phyloP scores from a whole-genome alignment of 2,888 invertebrate species.

The Thecophora atra region DNA sequence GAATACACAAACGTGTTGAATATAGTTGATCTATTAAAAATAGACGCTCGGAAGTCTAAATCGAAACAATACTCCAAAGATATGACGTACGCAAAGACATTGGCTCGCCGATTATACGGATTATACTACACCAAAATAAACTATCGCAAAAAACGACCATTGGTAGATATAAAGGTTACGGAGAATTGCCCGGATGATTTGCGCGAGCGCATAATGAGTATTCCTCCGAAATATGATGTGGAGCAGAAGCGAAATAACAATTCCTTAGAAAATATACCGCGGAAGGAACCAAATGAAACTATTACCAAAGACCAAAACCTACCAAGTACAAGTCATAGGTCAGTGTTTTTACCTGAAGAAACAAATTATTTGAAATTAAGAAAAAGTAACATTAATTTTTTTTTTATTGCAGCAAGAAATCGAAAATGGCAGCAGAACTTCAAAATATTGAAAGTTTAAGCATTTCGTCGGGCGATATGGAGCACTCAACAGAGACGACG shows the following conservation, averaged over 20 bases:
- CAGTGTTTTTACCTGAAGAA: background rate
- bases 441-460: background rate
- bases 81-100: background rate
- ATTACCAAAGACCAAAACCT: too few species aligned
- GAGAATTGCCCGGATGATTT: constrained; percentile 9
- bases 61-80: background rate
- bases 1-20: constrained; percentile 24
- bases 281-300: background rate
- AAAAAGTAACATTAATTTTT: background rate
- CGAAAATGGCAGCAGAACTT: background rate
- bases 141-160: background rate
- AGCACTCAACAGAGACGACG: background rate
- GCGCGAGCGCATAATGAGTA: background rate
- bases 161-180: constrained; percentile 3
- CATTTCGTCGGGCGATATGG: background rate
- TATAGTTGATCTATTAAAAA: background rate
- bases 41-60: background rate
- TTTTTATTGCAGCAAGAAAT: background rate
- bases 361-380: background rate
- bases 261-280: too few species aligned
- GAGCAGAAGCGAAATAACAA: background rate
- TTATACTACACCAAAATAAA: constrained; percentile 12
- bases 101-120: constrained; percentile 9
- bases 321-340: constrained; percentile 20
- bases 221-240: constrained; percentile 13